Base-by-base conservation (phyloP, 2,888 invertebrate species). In the Bruchidius siliquastri region DNA sequence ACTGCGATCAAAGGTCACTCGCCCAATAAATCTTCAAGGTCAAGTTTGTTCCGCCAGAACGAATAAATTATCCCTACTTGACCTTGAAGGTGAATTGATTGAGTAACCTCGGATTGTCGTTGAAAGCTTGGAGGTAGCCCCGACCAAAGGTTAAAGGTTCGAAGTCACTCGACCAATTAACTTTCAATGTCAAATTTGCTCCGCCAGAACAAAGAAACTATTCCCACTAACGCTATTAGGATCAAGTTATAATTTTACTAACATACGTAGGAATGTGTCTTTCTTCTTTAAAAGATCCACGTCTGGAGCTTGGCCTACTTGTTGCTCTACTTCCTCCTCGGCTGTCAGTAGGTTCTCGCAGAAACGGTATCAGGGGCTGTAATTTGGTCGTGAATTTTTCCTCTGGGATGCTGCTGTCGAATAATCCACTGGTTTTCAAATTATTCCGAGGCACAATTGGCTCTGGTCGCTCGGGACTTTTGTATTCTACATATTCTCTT, bases 361-460 rank as follows among this genome's bases (percentile, higher is more conserved):
- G 75, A 76, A 82, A 83, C 0, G 86, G 85, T 67, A 86, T 86
- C 20, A 82, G 77, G 0, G 85, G 85, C 73, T 85, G 85, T 20
- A 81, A 79, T 68, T 82, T 80, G 72, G 82, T 80, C 2, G 78
- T 77, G n/a, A 87, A 82, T 76, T 87, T 86, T 21, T 86, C 86
- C 74, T 85, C 84, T 73, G 86, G 85, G 74, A 88, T 87, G 72
- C 82, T 82, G 1, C 83, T 82, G 26, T 86, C 85, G 76, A 88
- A 84, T 69, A 85, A 83, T 20, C 88, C 88, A 75, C 88, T 88
- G 82, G 88, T 76, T 72, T 82, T 83, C 32, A 86, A 77, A 78
- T 86, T 84, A 72, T 86, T 80, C 4, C 78, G 76, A 21, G 86
- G 86, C 21, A 82, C 30, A 68, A 76, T 76, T 22, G 82, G 82